A percentile compares a stretch with the other conserved stretches of the same genome.
Conservation (phyloP, 2,797 vertebrate species). For the Erithacus rubecula region DNA sequence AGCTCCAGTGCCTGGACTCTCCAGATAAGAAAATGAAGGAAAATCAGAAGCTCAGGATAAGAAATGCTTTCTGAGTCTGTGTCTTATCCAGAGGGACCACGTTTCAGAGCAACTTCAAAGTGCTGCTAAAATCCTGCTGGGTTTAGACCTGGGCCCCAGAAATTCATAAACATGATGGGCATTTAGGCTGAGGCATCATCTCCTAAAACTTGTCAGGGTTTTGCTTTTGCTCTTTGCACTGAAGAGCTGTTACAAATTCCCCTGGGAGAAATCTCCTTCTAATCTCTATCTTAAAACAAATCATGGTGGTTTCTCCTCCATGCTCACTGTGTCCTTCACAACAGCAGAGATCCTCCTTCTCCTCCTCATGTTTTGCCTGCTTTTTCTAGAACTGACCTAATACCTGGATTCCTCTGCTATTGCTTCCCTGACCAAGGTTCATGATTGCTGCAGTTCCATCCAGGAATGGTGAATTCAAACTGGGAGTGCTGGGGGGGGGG, state of each 20-base stretch:
- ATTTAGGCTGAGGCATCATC: neutral
- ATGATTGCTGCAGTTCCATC: neutral
- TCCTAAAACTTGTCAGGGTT: neutral
- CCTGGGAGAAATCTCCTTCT: neutral
- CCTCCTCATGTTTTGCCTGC: neutral
- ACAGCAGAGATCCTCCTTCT: neutral
- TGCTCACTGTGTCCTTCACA: neutral
- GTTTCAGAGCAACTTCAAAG: neutral
- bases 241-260: neutral
- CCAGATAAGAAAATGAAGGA: neutral
- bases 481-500: neutral
- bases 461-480: neutral
- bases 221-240: neutral
- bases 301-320: neutral
- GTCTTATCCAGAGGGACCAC: neutral
- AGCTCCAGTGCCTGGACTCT: neutral
- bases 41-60: neutral
- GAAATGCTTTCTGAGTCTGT: neutral
- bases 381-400: neutral
- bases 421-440: neutral
- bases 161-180: neutral
- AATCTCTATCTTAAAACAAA: neutral
- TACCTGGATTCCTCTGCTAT: neutral
- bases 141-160: neutral
- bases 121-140: neutral